Base-by-base conservation (phyloP, 2,797 vertebrate genomes). In the Hozukius guyotensis region DNA sequence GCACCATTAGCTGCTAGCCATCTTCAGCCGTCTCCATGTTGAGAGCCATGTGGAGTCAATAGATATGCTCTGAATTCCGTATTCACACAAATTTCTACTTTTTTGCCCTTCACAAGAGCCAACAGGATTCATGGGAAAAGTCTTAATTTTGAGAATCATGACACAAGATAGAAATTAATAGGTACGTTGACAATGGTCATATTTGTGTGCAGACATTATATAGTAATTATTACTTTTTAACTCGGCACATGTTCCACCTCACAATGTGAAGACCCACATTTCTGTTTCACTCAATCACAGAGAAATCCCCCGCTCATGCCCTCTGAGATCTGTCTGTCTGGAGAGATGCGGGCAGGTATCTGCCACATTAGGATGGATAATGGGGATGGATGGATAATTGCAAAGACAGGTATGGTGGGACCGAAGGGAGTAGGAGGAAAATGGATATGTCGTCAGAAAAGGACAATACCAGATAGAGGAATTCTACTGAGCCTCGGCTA, bases 301-400 rank as follows among this genome's bases (percentile, higher is more conserved):
- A 64, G 53, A 68, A 6, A 38, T 56, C 57, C 63, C 46, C 38
- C 16, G 38, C 5, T 42, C 38, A 6, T 42, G 38, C 38, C 38
- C 38, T 3, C 38, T 42, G 38, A 42, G 38, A 42, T 42, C 13
- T 42, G 8, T 16, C 55, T 53, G 16, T 20, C 18, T 13, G n/a
- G 80, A 68, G 77, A 81, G 69, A 36, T 0, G 0, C 4, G 2
- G 70, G 85, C 62, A 72, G 68, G 68, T 72, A 62, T 64, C 70
- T 86, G 77, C 80, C 76, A 81, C 72, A 84, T 72, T 67, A 70
- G 27, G 66, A 22, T 5, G 60, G 63, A 72, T 88, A 80, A 91
- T 80, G 49, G 72, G 88, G 70, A 81, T 87, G 73, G 80, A 91
- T 90, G 77, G 85, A 80, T 68, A 12, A 14, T 49, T 72, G 82